A percentile compares a stretch with the other conserved stretches of the same genome.
These are phyloP conservation scores for Procambarus virginalis DNA, from an alignment of 1,140 invertebrate species.

Conservation along the genomic window DNA sequence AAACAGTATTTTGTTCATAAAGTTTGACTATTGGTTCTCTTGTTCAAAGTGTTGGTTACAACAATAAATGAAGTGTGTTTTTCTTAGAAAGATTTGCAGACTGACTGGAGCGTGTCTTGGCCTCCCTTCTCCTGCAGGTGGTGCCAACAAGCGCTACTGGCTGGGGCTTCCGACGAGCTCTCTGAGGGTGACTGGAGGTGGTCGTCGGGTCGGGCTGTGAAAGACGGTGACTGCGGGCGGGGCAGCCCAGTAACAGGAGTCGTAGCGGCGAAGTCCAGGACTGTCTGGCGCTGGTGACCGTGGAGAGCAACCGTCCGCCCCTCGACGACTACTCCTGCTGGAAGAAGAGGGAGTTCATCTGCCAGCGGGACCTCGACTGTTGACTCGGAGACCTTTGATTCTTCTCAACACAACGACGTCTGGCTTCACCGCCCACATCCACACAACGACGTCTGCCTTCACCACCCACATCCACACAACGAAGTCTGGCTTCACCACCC, in stretches of 20 bases:
- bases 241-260: slow-evolving; percentile 3
- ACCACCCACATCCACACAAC: no score
- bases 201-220: not conserved
- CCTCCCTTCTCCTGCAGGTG: not conserved
- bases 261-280: not conserved
- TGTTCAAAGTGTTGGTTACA: no score
- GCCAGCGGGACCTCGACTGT: not conserved
- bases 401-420: no score
- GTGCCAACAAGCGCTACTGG: not conserved
- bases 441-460: no score
- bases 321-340: slow-evolving; percentile 18
- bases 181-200: not conserved
- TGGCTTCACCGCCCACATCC: no score
- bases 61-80: no score
- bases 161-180: not conserved
- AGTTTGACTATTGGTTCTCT: no score
- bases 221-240: not conserved
- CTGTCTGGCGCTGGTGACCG: not conserved
- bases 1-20: no score
- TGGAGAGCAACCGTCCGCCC: not conserved
- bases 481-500: no score
- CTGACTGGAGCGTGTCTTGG: no score
- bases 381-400: no score
- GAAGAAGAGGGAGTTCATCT: not conserved
- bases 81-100: no score